Conservation (phyloP, 2,888 invertebrate genomes). For the Aporophyla nigra region DNA sequence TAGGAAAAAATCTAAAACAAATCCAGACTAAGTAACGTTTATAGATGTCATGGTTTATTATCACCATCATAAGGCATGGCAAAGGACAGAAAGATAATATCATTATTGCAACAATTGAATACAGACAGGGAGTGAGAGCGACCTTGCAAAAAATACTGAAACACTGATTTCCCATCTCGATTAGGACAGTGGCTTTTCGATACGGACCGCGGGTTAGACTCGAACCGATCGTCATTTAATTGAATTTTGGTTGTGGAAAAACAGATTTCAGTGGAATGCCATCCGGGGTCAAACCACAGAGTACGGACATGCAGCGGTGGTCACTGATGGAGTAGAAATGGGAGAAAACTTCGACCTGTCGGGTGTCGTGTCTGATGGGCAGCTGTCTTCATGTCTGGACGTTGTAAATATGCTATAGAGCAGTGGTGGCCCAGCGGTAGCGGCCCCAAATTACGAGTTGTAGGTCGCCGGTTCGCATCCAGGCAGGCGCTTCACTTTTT, state of each 20-base stretch:
- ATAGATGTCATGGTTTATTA: too few relatives aligned
- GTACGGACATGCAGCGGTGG: neutral
- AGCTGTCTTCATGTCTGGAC: too few relatives aligned
- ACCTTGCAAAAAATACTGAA: neutral
- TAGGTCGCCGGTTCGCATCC: too few relatives aligned
- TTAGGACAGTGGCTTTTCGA: neutral
- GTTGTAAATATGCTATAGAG: too few relatives aligned
- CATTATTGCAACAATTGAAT: neutral
- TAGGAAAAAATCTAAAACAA: neutral
- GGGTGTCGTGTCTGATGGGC: too few relatives aligned
- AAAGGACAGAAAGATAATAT: neutral
- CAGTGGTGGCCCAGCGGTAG: too few relatives aligned
- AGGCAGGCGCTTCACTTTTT: too few relatives aligned
- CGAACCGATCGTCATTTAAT: constrained; percentile 6
- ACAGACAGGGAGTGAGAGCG: neutral
- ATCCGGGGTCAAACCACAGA: neutral
- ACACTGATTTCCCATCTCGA: neutral
- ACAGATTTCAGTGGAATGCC: neutral
- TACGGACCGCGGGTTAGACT: neutral
- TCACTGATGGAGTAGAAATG: neutral
- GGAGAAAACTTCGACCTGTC: too few relatives aligned
- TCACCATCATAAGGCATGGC: too few relatives aligned
- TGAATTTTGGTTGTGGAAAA: constrained; percentile 14
- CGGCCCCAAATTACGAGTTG: too few relatives aligned
- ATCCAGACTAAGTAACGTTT: neutral